Percentiles rank a stretch among this genome's conserved stretches.
Conservation (phyloP, 1,140 invertebrate species). For the Hycleus phaleratus region DNA sequence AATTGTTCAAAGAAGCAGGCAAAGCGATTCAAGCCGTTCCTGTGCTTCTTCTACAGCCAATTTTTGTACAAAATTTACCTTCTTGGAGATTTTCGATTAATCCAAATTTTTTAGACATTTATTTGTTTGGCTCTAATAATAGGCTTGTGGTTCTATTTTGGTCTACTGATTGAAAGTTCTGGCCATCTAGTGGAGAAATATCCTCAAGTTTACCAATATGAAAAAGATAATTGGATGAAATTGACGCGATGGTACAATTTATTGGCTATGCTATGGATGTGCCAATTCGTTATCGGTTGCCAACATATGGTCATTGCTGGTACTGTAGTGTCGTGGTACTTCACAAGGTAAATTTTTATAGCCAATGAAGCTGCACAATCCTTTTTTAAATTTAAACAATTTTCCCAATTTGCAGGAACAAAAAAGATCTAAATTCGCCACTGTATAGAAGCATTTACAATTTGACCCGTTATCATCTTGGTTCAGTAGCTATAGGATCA, state of each 20-base stretch:
- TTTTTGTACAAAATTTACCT: conserved; percentile 46
- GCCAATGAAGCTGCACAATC: neutral
- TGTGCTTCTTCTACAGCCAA: conserved; percentile 63
- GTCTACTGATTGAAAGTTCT: conserved; percentile 55
- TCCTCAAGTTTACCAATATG: conserved; percentile 44
- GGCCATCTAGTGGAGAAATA: conserved; percentile 45
- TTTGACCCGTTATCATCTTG: conserved; percentile 62
- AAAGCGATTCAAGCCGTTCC: conserved; percentile 66
- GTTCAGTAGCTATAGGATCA: conserved; percentile 68
- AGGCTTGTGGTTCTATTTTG: conserved; percentile 53
- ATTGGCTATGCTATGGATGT: conserved; percentile 61
- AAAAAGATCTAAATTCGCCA: conserved; percentile 50
- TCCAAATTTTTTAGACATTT: conserved; percentile 53
- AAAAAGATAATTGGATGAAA: conserved; percentile 47
- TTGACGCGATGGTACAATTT: conserved; percentile 42
- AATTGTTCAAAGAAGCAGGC: conserved; percentile 68
- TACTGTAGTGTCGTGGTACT: conserved; percentile 70
- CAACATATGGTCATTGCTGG: conserved; percentile 71
- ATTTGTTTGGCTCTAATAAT: conserved; percentile 47
- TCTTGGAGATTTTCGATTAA: neutral
- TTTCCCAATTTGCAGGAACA: conserved; percentile 47
- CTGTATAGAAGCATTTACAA: conserved; percentile 49
- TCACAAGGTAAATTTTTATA: conserved; percentile 52
- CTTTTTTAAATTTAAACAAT: conserved; percentile 12
- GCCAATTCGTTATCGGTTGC: conserved; percentile 67